These are phyloP conservation scores for Tamandua tetradactyla DNA, from an alignment of 2,797 vertebrate species.

Conservation along the genomic window DNA sequence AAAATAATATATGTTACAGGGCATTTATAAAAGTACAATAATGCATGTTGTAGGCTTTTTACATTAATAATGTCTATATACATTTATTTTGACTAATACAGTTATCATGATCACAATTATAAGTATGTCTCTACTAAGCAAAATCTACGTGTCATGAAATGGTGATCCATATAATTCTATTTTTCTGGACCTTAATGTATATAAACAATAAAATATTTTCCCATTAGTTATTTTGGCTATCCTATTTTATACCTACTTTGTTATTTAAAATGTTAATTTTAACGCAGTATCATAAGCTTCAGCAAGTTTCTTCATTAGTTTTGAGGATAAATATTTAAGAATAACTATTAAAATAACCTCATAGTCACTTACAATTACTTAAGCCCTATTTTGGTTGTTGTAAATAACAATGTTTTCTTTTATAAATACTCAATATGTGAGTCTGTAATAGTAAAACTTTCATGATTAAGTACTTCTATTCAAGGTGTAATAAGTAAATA, in stretches of 20 bases:
- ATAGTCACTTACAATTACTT: not conserved
- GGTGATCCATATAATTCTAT: not conserved
- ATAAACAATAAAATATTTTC: not conserved
- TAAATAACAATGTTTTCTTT: not conserved
- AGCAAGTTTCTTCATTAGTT: not conserved
- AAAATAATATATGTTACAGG: not conserved
- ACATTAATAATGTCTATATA: not conserved
- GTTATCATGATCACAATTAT: not conserved
- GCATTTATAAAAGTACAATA: not conserved
- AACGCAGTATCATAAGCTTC: not conserved
- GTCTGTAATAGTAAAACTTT: not conserved
- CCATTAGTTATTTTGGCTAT: not conserved
- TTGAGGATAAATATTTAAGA: not conserved
- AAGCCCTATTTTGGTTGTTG: not conserved
- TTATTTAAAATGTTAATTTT: not conserved
- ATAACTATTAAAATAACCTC: conserved; percentile 4
- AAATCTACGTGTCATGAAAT: not conserved
- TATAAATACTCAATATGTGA: not conserved
- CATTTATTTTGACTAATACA: not conserved
- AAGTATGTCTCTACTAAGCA: not conserved
- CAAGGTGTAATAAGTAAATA: not conserved
- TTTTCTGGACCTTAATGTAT: not conserved
- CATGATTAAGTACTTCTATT: not conserved
- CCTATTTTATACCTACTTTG: not conserved
- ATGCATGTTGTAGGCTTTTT: not conserved